Base-by-base conservation (phyloP, 1,140 invertebrate genomes). In the Drosophila lacteicornis region DNA sequence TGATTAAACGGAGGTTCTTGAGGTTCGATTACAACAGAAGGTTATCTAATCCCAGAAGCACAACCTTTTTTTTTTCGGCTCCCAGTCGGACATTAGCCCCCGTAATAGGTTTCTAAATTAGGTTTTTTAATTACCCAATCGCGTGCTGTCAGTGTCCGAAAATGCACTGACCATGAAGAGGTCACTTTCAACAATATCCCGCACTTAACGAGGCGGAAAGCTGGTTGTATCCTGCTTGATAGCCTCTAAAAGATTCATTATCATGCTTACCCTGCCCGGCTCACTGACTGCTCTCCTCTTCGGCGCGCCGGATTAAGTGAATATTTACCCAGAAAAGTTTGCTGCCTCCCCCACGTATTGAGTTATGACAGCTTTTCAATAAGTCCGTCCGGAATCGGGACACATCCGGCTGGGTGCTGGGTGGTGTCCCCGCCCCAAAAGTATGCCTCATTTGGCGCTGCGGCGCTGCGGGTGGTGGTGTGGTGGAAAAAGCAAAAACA, bases 401-500 rank as follows among this genome's bases (percentile, higher is more conserved):
- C 53, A 56, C 36, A 25, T 56, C 36, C 19, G 36, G 19, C 15
- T n/a, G n/a, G n/a, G 22, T 25, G 30, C 27, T 27, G 49, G 25
- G 5, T 33, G 33, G 15, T 25, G 57, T 4, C 25, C 55, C 36
- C 9, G 22, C 45, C n/a, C 69, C 25, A 59, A 73, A 73, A 73
- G 69, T 73, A 73, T 73, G 69, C 68, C 56, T 42, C 46, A 43
- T n/a, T 60, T 70, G n/a, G 5, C 38, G 45, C 45, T 4, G 22
- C 12, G 22, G 46, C 22, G 22, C 22, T 25, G 3, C 22, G 45
- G 60, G 38, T 22, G 57, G 38, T 22, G 57, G 56, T 33, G 49
- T 53, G 51, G 30, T 56, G 53, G 36, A 7, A 56, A 55, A 55
- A 11, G 49, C 12, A 15, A 57, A 61, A 46, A 8, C 27, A 67